These are phyloP conservation scores for Pterostichus niger DNA, from an alignment of 2,888 invertebrate genomes.

Conservation along the genomic window DNA sequence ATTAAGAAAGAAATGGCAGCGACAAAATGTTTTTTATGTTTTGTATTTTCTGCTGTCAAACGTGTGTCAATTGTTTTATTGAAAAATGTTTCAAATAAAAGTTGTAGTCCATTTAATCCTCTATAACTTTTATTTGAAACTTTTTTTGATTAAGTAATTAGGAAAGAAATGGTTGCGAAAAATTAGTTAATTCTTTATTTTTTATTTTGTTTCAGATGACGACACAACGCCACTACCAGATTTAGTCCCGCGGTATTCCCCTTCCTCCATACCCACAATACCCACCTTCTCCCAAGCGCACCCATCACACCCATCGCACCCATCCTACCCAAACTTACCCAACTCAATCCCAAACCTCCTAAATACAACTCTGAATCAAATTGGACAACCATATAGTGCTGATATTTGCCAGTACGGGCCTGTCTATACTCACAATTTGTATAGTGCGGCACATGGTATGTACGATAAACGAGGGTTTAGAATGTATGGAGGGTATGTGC, in stretches of 20 bases:
- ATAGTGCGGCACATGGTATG: conserved; percentile 72
- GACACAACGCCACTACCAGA: conserved; percentile 54
- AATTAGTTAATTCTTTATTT: conserved; percentile 1
- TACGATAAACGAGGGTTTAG: conserved; percentile 74
- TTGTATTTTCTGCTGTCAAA: too few species aligned
- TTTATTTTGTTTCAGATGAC: conserved; percentile 55
- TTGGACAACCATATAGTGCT: conserved; percentile 82
- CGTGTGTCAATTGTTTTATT: too few species aligned
- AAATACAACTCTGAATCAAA: conserved; percentile 73
- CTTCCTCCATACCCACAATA: conserved; percentile 66
- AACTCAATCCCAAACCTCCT: neutral
- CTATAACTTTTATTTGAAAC: too few species aligned
- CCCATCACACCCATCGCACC: neutral
- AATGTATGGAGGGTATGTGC: conserved; percentile 74
- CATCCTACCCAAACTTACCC: neutral
- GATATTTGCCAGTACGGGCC: conserved; percentile 85
- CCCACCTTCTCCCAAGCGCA: conserved; percentile 60
- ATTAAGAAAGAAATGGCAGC: too few species aligned
- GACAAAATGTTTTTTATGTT: too few species aligned
- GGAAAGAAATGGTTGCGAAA: too few species aligned
- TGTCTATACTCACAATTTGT: conserved; percentile 80
- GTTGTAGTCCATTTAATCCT: too few species aligned
- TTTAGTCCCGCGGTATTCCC: conserved; percentile 68
- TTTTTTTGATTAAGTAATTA: too few species aligned
- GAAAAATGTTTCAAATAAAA: too few species aligned